Conservation (phyloP, 2,888 invertebrate species). For the Ochropleura leucogaster region DNA sequence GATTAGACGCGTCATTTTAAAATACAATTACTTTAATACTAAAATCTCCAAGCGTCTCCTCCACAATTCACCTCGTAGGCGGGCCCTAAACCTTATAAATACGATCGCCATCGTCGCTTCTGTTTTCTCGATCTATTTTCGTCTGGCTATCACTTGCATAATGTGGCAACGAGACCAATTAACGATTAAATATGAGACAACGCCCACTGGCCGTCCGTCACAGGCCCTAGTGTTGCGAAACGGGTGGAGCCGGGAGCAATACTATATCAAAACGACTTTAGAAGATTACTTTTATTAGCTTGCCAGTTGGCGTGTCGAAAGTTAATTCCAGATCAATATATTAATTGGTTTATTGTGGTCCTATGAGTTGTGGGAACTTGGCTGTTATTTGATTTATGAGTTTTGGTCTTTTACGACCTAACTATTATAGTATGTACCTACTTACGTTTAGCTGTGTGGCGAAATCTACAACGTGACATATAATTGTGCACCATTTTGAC, state of each 20-base stretch:
- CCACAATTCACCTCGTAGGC: slow-evolving; percentile 1
- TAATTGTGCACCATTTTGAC: not conserved
- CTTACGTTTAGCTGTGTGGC: not conserved
- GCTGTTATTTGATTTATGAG: slow-evolving; percentile 23
- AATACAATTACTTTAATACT: not conserved
- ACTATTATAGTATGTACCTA: not conserved
- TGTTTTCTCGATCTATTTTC: slow-evolving; percentile 58
- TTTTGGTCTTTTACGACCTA: slow-evolving; percentile 3
- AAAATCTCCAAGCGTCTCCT: not conserved
- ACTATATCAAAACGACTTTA: slow-evolving; percentile 48
- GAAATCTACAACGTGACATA: not conserved
- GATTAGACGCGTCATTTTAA: not conserved
- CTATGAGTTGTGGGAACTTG: not conserved
- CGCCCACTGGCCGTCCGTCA: slow-evolving; percentile 61
- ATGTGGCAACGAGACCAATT: slow-evolving; percentile 76
- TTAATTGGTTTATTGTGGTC: slow-evolving; percentile 23
- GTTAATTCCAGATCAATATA: slow-evolving; percentile 38
- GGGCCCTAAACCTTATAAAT: slow-evolving; percentile 36
- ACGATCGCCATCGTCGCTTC: slow-evolving; percentile 47
- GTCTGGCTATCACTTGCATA: slow-evolving; percentile 71
- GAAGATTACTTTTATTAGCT: slow-evolving; percentile 55
- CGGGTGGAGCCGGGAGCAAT: slow-evolving; percentile 37
- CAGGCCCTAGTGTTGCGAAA: slow-evolving; percentile 61
- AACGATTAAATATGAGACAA: slow-evolving; percentile 78
- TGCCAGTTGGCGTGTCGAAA: slow-evolving; percentile 8